Evolutionary conservation across 1,140 invertebrate genomes (phyloP).

Genomic region (Drosophila watanabei): DNA sequence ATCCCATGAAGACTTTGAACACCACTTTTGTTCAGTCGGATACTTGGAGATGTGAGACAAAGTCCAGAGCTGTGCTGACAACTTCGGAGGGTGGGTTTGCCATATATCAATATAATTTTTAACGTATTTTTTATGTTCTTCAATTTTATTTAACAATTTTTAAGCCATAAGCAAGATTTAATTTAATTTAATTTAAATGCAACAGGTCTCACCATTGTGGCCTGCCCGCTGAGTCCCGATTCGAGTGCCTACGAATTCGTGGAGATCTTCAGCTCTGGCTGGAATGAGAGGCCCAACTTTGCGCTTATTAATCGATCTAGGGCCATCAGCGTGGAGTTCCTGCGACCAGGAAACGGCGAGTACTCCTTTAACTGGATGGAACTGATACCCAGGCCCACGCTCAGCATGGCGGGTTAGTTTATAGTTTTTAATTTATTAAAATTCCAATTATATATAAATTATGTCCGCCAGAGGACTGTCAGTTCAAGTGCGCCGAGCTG

Average conservation of each 20-base stretch:
- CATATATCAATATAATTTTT: not conserved
- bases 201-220: slow-evolving; percentile 79
- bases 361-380: slow-evolving; percentile 94
- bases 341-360: slow-evolving; percentile 90
- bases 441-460: not conserved
- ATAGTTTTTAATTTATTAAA: no score
- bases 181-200: not conserved
- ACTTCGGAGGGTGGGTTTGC: slow-evolving; percentile 77
- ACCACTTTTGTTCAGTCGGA: slow-evolving; percentile 60
- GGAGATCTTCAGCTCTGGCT: slow-evolving; percentile 94
- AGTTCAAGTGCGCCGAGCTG: slow-evolving; percentile 93
- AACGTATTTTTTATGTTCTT: not conserved
- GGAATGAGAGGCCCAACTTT: slow-evolving; percentile 87
- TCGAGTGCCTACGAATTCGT: slow-evolving; percentile 80
- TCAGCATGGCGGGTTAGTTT: slow-evolving; percentile 74
- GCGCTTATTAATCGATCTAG: slow-evolving; percentile 86
- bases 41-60: slow-evolving; percentile 79
- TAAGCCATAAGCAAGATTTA: not conserved
- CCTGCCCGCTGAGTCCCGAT: slow-evolving; percentile 78
- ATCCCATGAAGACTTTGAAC: slow-evolving; percentile 76
- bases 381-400: slow-evolving; percentile 88
- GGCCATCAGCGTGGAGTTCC: slow-evolving; percentile 91
- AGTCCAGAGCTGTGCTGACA: slow-evolving; percentile 78
- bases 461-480: slow-evolving; percentile 88
- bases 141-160: not conserved